phyloP scores from a whole-genome alignment of 2,113 vertebrate genomes.

The Penelope pileata region DNA sequence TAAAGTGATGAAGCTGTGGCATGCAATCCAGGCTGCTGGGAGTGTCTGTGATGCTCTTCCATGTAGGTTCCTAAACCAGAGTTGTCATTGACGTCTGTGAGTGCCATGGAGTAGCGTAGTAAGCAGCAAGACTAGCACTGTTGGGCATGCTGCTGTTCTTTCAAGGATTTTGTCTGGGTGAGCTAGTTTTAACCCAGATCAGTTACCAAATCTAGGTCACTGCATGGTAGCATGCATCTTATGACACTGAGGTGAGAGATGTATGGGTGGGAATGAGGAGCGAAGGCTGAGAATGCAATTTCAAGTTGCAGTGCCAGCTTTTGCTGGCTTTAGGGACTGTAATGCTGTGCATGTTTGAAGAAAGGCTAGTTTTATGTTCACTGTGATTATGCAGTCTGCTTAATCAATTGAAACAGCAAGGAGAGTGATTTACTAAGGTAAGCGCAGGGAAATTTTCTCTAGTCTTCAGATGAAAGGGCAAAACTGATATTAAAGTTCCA shows the following conservation, averaged over 20 bases:
- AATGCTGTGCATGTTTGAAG: neutral
- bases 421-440: slow-evolving; percentile 3
- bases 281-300: neutral
- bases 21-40: neutral
- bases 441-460: neutral
- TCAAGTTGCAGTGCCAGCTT: neutral
- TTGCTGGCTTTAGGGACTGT: neutral
- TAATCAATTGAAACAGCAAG: slow-evolving; percentile 23
- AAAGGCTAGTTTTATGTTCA: neutral
- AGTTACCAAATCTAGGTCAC: neutral
- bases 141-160: neutral
- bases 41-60: neutral
- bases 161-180: neutral
- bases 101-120: fast-evolving
- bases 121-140: neutral
- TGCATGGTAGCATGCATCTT: fast-evolving
- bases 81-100: fast-evolving
- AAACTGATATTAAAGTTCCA: neutral
- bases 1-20: slow-evolving; percentile 2
- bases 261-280: neutral
- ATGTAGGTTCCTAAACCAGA: neutral
- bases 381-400: slow-evolving; percentile 31
- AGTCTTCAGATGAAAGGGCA: neutral
- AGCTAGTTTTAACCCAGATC: neutral
- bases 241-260: neutral